phyloP scores from a whole-genome alignment of 2,888 invertebrate species.

The Belgica antarctica region DNA sequence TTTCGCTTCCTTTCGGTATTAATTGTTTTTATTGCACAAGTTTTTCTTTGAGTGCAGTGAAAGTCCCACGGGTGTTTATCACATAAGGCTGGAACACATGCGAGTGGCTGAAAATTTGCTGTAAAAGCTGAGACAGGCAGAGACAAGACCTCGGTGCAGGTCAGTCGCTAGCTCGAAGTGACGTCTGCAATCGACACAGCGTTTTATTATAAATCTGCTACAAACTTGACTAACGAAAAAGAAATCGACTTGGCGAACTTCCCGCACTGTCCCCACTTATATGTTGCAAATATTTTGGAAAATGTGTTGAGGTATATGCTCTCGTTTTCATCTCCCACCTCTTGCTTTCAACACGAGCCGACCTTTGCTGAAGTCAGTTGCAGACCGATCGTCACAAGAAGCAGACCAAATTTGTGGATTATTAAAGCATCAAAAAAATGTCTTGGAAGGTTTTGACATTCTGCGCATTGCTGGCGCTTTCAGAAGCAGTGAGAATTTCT shows the following conservation, averaged over 20 bases:
- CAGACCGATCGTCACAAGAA: neutral
- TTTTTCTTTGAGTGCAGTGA: neutral
- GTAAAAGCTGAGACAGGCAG: too few species aligned
- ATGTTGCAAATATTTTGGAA: slow-evolving; percentile 1
- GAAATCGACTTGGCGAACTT: neutral
- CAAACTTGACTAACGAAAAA: too few species aligned
- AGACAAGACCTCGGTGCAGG: too few species aligned
- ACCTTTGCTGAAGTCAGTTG: neutral
- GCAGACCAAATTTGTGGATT: neutral
- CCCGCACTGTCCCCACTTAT: too few species aligned
- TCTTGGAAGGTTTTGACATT: neutral
- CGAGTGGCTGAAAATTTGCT: too few species aligned
- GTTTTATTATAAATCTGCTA: too few species aligned
- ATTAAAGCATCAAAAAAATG: too few species aligned
- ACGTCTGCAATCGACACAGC: too few species aligned
- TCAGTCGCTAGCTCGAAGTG: neutral
- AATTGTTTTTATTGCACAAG: neutral
- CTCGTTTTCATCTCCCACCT: slow-evolving; percentile 7
- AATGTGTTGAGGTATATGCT: neutral
- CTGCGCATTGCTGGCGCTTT: neutral
- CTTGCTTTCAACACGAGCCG: neutral
- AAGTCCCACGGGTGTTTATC: neutral
- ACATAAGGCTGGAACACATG: too few species aligned
- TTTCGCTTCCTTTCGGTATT: too few species aligned
- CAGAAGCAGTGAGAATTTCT: neutral